phyloP scores from a whole-genome alignment of 2,113 vertebrate genomes.

The Malaclemys terrapin region DNA sequence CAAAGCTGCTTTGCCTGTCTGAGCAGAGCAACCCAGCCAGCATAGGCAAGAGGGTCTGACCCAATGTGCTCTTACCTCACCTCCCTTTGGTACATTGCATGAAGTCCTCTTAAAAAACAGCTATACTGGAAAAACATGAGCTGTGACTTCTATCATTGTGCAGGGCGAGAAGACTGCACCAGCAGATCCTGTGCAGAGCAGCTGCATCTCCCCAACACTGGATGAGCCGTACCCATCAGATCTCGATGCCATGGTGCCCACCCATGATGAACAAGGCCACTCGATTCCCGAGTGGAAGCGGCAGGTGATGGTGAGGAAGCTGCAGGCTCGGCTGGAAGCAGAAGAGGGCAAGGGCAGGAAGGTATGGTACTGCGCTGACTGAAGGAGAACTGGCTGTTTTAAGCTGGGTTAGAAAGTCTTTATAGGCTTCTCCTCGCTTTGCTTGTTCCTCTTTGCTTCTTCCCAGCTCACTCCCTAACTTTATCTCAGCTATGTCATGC shows the following conservation, averaged over 20 bases:
- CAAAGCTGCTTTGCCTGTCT: not conserved
- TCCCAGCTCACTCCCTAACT: not conserved
- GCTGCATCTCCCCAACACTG: conserved; percentile 70
- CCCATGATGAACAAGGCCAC: conserved; percentile 87
- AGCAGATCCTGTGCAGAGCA: fast-evolving
- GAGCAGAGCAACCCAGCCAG: not conserved
- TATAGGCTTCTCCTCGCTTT: not conserved
- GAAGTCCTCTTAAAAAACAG: not conserved
- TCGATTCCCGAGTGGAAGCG: conserved; percentile 97
- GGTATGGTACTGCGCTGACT: conserved; percentile 68
- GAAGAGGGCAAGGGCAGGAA: conserved; percentile 81
- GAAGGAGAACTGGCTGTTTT: not conserved
- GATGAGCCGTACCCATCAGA: conserved; percentile 84
- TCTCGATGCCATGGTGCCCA: conserved; percentile 92
- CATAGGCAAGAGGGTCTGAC: not conserved
- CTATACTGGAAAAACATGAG: not conserved
- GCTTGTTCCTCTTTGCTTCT: not conserved
- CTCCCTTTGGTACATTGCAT: not conserved
- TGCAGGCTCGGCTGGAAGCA: conserved; percentile 86
- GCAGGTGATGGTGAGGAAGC: conserved; percentile 94
- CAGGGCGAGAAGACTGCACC: not conserved
- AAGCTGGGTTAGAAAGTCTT: not conserved
- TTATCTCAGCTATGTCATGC: not conserved
- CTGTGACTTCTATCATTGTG: not conserved
- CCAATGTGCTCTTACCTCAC: not conserved